phyloP scores from a whole-genome alignment of 2,888 invertebrate genomes.

The Aphodius sticticus region DNA sequence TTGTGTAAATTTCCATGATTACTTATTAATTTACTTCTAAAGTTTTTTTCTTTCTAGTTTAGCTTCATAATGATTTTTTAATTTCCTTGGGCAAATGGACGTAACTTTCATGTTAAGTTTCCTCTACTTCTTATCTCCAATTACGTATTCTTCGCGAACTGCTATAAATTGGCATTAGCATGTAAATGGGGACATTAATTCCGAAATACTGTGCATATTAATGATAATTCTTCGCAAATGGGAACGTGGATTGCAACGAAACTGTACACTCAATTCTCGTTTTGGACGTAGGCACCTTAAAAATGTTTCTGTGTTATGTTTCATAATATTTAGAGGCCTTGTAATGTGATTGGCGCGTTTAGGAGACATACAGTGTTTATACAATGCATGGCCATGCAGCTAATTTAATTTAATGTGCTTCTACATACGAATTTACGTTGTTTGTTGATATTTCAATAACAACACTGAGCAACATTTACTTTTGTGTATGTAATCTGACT shows the following conservation, averaged over 20 bases:
- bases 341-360: background rate
- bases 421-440: too few relatives aligned
- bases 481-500: too few relatives aligned
- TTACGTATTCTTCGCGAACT: background rate
- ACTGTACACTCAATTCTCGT: background rate
- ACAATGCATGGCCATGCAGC: background rate
- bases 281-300: too few relatives aligned
- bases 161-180: background rate
- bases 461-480: too few relatives aligned
- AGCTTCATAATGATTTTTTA: background rate
- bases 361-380: background rate
- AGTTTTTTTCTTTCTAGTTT: too few relatives aligned
- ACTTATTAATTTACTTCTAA: background rate
- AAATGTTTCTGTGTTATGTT: background rate
- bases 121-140: background rate
- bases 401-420: too few relatives aligned
- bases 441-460: too few relatives aligned
- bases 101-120: background rate
- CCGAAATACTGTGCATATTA: background rate
- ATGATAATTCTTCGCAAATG: background rate
- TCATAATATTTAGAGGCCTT: background rate
- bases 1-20: background rate
- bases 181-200: background rate
- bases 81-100: background rate
- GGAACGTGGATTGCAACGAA: background rate